A percentile compares a stretch with the other conserved stretches of the same genome.
phyloP scores from a whole-genome alignment of 2,113 vertebrate species.

The Hipposideros armiger region DNA sequence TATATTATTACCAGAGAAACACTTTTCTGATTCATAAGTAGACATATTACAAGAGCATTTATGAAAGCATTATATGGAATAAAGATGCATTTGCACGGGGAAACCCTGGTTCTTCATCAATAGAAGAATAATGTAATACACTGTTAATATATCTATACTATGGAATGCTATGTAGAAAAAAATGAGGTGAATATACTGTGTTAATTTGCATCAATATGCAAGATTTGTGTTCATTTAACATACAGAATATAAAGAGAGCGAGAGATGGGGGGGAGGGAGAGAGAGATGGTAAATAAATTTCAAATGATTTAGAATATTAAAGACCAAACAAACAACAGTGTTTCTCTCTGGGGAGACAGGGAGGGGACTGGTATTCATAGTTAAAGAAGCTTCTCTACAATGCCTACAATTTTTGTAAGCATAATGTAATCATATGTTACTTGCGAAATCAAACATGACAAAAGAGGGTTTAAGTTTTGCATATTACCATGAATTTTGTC shows the following conservation, averaged over 20 bases:
- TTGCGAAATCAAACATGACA: not conserved
- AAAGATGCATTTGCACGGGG: not conserved
- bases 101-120: not conserved
- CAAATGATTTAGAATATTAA: not conserved
- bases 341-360: not conserved
- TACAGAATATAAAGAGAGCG: not conserved
- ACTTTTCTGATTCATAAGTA: not conserved
- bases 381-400: not conserved
- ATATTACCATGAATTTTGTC: not conserved
- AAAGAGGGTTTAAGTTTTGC: not conserved
- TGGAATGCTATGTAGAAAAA: not conserved
- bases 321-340: not conserved
- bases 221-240: not conserved
- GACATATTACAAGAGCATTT: not conserved
- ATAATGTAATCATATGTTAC: not conserved
- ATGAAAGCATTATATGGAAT: not conserved
- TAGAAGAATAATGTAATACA: not conserved
- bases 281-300: not conserved
- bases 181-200: not conserved
- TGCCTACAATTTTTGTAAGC: not conserved
- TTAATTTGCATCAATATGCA: not conserved
- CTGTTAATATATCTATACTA: not conserved
- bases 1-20: not conserved
- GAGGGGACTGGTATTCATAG: not conserved
- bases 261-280: too few relatives aligned